Conservation (phyloP, 2,888 invertebrate genomes). For the Hirtodrosophila trivittata region DNA sequence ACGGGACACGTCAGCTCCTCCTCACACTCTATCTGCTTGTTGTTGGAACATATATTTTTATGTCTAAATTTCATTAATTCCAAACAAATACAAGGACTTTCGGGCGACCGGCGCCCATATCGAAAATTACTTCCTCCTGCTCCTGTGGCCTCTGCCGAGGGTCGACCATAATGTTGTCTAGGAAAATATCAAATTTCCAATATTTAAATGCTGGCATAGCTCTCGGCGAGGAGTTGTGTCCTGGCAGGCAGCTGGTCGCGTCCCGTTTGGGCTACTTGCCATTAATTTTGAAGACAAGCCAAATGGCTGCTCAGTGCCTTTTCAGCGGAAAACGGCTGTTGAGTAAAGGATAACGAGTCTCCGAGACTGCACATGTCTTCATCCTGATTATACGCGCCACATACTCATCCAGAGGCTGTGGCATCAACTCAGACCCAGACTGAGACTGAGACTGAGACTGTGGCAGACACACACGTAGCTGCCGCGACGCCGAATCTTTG, state of each 20-base stretch:
- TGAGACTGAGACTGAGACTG: background rate
- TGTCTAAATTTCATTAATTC: conserved; percentile 77
- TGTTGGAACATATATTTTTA: conserved; percentile 56
- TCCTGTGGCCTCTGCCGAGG: background rate
- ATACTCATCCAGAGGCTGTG: too few relatives aligned
- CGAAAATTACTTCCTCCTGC: conserved; percentile 67
- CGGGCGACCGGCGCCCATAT: conserved; percentile 61
- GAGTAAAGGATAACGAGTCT: conserved; percentile 71
- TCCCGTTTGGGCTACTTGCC: conserved; percentile 30
- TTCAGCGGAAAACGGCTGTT: conserved; percentile 57
- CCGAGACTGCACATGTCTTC: conserved; percentile 67
- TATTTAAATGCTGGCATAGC: conserved; percentile 62
- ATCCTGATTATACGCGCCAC: conserved; percentile 55
- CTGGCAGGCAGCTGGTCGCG: conserved; percentile 53
- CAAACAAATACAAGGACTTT: conserved; percentile 60
- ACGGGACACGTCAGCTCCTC: background rate
- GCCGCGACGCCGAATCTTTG: conserved; percentile 22
- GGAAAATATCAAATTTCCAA: conserved; percentile 69
- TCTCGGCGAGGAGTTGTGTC: conserved; percentile 27
- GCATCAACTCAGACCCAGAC: background rate
- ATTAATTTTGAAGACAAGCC: conserved; percentile 56
- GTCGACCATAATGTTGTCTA: conserved; percentile 32
- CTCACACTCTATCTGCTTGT: conserved; percentile 39
- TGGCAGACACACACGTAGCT: conserved; percentile 47
- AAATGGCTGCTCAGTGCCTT: conserved; percentile 11